Percentiles rank a stretch among this genome's conserved stretches.
Conservation (phyloP, 2,797 vertebrate species). For the Coranthus polyacanthus region DNA sequence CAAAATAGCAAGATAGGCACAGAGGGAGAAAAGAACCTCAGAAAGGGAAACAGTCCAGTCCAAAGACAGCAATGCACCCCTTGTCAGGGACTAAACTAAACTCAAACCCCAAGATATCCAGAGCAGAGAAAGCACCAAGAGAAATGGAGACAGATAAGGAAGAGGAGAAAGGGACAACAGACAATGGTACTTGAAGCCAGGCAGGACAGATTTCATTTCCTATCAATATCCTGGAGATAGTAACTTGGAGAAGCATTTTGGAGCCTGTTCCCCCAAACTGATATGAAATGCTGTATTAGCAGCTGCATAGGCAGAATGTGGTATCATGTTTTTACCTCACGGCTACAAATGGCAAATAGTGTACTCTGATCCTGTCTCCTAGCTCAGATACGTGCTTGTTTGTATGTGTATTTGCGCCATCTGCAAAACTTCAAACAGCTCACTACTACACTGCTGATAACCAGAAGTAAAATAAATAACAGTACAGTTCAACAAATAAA, state of each 20-base stretch:
- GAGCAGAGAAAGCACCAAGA: conserved; percentile 43
- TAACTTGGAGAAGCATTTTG: conserved; percentile 12
- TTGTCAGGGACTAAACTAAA: conserved; percentile 42
- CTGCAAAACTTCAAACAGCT: conserved; percentile 37
- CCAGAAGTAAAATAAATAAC: neutral
- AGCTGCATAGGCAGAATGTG: neutral
- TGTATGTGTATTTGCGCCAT: conserved; percentile 28
- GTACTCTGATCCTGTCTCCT: conserved; percentile 34
- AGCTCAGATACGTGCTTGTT: conserved; percentile 29
- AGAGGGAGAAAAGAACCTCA: conserved; percentile 21
- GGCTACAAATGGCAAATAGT: conserved; percentile 37
- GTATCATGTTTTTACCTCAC: conserved; percentile 38
- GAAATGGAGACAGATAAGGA: conserved; percentile 51
- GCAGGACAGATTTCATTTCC: conserved; percentile 64
- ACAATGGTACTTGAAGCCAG: conserved; percentile 50
- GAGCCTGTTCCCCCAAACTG: conserved; percentile 20
- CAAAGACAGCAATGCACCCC: conserved; percentile 70
- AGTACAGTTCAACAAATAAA: neutral
- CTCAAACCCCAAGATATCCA: conserved; percentile 39
- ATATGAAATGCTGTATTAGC: conserved; percentile 47
- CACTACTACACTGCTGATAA: conserved; percentile 5
- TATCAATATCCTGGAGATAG: conserved; percentile 67
- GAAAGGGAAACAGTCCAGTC: conserved; percentile 59
- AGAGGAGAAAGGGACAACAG: conserved; percentile 31
- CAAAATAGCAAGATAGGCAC: conserved; percentile 33